Evolutionary conservation across 2,797 vertebrate species (phyloP).

Genomic region (Taenioides sp.): DNA sequence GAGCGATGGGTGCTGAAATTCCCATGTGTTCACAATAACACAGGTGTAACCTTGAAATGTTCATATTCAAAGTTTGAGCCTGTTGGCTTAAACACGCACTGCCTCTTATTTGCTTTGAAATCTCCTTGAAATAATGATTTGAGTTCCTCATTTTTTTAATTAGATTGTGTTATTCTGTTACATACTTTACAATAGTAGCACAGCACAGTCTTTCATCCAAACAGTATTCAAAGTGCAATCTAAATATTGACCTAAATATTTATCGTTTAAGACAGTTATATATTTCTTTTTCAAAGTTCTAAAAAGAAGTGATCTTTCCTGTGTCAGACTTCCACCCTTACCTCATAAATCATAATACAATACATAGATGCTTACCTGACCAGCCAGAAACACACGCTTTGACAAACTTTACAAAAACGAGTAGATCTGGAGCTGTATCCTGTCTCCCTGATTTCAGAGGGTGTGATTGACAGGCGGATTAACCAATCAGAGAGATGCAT

Average conservation of each 20-base stretch:
- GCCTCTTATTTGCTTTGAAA: conserved; percentile 22
- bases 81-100: conserved; percentile 48
- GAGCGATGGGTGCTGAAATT: conserved; percentile 41
- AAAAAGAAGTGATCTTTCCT: too few species aligned
- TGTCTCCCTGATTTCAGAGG: too few species aligned
- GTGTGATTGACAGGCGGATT: too few species aligned
- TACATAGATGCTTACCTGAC: too few species aligned
- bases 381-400: too few species aligned
- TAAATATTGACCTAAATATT: background rate
- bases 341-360: too few species aligned
- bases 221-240: background rate
- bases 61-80: conserved; percentile 57
- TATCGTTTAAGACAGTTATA: background rate
- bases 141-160: conserved; percentile 8
- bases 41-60: conserved; percentile 61
- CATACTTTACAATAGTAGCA: background rate
- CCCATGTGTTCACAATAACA: conserved; percentile 55
- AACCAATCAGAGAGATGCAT: too few species aligned
- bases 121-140: conserved; percentile 21
- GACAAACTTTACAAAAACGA: too few species aligned
- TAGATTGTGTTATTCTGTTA: background rate
- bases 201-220: too few species aligned
- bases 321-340: too few species aligned
- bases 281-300: too few species aligned
- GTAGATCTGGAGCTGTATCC: too few species aligned